These are phyloP conservation scores for Melanotus villosus DNA, from an alignment of 2,888 invertebrate genomes.

Conservation along the genomic window DNA sequence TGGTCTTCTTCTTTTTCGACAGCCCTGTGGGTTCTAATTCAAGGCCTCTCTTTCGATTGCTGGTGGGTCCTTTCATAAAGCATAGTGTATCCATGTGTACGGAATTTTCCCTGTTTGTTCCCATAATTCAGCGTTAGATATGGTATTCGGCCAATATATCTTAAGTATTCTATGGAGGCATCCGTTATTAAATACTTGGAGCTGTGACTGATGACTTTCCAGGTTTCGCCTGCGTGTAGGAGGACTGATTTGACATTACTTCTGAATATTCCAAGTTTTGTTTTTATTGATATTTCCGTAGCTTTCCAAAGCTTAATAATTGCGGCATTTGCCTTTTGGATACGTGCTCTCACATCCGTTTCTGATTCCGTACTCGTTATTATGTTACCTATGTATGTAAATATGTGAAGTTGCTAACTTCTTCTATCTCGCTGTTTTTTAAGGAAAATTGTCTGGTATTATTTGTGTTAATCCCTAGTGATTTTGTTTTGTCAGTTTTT, in stretches of 20 bases:
- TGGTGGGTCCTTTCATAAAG: not conserved
- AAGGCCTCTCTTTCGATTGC: not conserved
- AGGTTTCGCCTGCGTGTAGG: not conserved
- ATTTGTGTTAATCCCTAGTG: not conserved
- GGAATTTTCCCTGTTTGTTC: not conserved
- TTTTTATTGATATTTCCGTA: conserved; percentile 1
- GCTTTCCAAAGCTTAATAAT: not conserved
- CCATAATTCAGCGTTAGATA: not conserved
- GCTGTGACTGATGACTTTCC: not conserved
- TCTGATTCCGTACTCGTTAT: not conserved
- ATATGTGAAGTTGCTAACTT: not conserved
- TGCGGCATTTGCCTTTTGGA: not conserved
- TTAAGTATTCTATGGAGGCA: not conserved
- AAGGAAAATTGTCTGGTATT: not conserved
- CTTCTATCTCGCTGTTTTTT: not conserved
- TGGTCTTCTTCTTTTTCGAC: not conserved
- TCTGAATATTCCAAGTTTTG: not conserved
- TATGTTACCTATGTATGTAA: not conserved
- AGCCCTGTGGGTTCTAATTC: not conserved
- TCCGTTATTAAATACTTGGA: not conserved
- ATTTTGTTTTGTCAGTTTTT: not conserved
- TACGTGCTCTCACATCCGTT: not conserved
- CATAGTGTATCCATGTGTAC: not conserved
- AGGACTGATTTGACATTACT: not conserved
- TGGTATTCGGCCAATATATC: not conserved